These are phyloP conservation scores for Jacana jacana DNA, from an alignment of 2,113 vertebrate species.

Conservation along the genomic window DNA sequence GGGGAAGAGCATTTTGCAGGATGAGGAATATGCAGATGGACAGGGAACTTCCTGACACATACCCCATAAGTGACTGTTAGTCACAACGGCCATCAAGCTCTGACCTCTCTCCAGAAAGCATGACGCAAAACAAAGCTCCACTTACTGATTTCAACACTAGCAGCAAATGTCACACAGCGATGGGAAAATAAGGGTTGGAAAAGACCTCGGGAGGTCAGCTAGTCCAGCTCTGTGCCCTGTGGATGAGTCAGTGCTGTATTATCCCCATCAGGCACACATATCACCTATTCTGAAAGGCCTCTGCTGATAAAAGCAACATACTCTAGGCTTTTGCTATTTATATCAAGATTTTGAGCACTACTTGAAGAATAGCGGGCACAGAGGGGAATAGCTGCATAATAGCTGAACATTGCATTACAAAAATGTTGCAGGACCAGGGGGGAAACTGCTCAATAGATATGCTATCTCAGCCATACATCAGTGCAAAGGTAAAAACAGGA, in stretches of 20 bases:
- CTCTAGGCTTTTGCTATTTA: background rate
- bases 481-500: background rate
- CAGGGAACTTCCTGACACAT: constrained; percentile 19
- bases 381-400: background rate
- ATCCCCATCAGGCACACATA: background rate
- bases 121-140: constrained; percentile 36
- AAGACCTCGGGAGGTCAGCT: background rate
- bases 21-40: background rate
- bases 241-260: background rate
- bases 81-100: background rate
- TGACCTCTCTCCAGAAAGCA: background rate
- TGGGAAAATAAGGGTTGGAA: background rate
- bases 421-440: background rate
- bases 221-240: background rate
- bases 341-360: background rate
- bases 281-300: constrained; percentile 21
- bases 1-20: background rate
- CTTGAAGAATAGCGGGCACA: constrained; percentile 3
- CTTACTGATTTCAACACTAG: background rate
- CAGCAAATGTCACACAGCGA: background rate
- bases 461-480: background rate
- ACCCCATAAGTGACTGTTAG: background rate
- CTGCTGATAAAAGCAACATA: constrained; percentile 21
- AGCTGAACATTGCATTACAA: background rate
- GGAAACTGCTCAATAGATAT: background rate